phyloP scores from a whole-genome alignment of 64 coral and sea anemone genomes.

The Acropora tenuis region DNA sequence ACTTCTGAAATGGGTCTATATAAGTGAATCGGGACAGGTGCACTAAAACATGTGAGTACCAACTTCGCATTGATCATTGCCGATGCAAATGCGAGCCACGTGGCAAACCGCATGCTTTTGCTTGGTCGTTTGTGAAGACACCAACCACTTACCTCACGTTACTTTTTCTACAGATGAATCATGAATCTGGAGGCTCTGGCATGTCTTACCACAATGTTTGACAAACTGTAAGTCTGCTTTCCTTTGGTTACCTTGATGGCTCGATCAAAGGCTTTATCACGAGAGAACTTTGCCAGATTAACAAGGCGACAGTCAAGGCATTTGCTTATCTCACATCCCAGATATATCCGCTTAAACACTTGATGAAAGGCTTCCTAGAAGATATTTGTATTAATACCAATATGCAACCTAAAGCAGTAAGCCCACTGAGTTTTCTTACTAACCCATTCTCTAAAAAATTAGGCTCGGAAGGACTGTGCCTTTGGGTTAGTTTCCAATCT shows the following conservation, averaged over 20 bases:
- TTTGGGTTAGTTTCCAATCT: neutral
- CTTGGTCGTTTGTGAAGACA: constrained; percentile 10
- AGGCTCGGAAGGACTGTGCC: constrained; percentile 22
- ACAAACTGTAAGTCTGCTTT: constrained; percentile 14
- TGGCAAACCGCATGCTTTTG: constrained; percentile 2
- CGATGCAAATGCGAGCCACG: neutral
- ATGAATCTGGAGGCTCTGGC: constrained; percentile 5
- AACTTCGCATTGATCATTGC: constrained; percentile 10
- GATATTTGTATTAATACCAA: constrained; percentile 80
- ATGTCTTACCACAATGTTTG: constrained; percentile 33
- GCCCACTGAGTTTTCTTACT: constrained; percentile 63
- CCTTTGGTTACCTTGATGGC: constrained; percentile 64
- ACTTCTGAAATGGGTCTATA: neutral
- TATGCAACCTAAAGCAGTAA: constrained; percentile 33
- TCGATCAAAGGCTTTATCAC: constrained; percentile 54
- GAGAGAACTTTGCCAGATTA: constrained; percentile 45
- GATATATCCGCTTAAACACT: constrained; percentile 63
- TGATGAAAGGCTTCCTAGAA: constrained; percentile 75
- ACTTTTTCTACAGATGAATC: constrained; percentile 7
- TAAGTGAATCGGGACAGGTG: constrained; percentile 54
- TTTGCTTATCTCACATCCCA: constrained; percentile 64
- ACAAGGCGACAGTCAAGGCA: constrained; percentile 49
- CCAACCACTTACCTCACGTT: neutral
- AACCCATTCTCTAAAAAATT: constrained; percentile 62
- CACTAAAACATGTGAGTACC: constrained; percentile 26